Percentiles rank a stretch among this genome's conserved stretches.
phyloP scores from a whole-genome alignment of 2,113 vertebrate genomes.

The Carettochelys insculpta region DNA sequence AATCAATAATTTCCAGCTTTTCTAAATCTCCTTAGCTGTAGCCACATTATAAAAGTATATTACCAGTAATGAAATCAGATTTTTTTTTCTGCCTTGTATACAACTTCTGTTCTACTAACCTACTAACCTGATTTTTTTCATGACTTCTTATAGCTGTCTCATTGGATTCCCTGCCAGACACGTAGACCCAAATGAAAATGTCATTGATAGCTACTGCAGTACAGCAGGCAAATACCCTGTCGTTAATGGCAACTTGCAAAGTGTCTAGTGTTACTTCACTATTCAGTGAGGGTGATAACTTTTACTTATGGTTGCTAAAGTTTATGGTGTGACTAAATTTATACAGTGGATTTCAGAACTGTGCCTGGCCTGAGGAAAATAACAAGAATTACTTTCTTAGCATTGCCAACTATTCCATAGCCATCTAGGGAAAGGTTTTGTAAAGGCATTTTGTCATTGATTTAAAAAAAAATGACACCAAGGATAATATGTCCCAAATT shows the following conservation, averaged over 20 bases:
- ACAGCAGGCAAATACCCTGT: background rate
- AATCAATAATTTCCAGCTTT: conserved; percentile 72
- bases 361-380: conserved; percentile 5
- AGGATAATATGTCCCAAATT: background rate
- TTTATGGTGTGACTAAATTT: conserved; percentile 13
- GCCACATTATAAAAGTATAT: conserved; percentile 28
- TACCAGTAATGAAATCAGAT: conserved; percentile 23
- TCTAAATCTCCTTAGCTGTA: conserved; percentile 46
- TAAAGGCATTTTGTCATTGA: background rate
- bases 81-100: conserved; percentile 32
- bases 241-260: background rate
- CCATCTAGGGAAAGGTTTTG: background rate
- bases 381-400: conserved; percentile 16
- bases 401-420: background rate
- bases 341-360: conserved; percentile 15
- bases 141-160: background rate
- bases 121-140: background rate
- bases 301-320: conserved; percentile 14
- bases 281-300: background rate
- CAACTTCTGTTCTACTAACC: conserved; percentile 29
- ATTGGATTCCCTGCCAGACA: background rate
- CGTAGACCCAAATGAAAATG: background rate
- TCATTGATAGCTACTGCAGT: background rate
- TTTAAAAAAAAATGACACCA: background rate
- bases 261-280: background rate